These are phyloP conservation scores for Rhimphoctona megacephalus DNA, from an alignment of 2,888 invertebrate species.

Conservation along the genomic window DNA sequence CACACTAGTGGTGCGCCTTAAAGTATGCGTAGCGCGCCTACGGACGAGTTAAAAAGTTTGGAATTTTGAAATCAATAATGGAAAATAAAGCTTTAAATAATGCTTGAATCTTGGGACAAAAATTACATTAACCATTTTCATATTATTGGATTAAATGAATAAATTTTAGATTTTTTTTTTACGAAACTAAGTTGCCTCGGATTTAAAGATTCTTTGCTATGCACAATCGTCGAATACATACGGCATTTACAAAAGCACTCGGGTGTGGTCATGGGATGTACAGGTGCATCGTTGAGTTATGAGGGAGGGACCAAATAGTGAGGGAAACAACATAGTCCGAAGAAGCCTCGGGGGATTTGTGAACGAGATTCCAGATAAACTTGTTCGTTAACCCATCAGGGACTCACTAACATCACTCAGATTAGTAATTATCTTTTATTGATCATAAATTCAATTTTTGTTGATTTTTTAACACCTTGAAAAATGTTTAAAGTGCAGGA, in stretches of 20 bases:
- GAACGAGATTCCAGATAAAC: slow-evolving; percentile 65
- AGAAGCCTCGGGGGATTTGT: slow-evolving; percentile 43
- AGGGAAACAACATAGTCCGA: slow-evolving; percentile 37
- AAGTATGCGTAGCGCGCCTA: too few relatives aligned
- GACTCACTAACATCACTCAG: slow-evolving; percentile 42
- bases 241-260: slow-evolving; percentile 3
- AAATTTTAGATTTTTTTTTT: not conserved
- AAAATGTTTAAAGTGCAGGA: not conserved
- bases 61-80: not conserved
- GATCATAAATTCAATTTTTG: slow-evolving; percentile 36
- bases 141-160: not conserved
- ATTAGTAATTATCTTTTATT: slow-evolving; percentile 33
- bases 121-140: not conserved
- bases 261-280: slow-evolving; percentile 47
- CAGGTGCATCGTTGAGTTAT: slow-evolving; percentile 60
- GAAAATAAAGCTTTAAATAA: not conserved
- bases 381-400: slow-evolving; percentile 56
- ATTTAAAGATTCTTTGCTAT: not conserved
- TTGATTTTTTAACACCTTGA: not conserved
- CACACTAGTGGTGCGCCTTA: too few relatives aligned
- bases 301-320: slow-evolving; percentile 20
- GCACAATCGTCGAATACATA: slow-evolving; percentile 34
- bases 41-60: too few relatives aligned
- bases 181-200: not conserved
- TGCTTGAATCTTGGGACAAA: not conserved